Percentiles rank a stretch among this genome's conserved stretches.
Conservation (phyloP, 2,113 vertebrate species). For the Albula goreensis region DNA sequence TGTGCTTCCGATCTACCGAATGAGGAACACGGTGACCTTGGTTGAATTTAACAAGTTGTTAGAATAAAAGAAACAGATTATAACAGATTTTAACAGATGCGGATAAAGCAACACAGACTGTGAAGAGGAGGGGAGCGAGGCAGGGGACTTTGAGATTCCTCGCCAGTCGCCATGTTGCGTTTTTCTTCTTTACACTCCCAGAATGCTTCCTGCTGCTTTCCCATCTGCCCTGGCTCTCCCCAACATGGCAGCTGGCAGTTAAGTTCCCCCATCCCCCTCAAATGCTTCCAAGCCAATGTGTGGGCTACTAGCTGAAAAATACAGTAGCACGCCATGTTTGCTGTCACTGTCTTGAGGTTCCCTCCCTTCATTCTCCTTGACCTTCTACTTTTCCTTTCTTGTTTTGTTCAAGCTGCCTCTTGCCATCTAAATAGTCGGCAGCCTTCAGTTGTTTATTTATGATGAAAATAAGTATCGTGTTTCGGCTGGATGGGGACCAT, state of each 20-base stretch:
- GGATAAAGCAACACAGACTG: constrained; percentile 61
- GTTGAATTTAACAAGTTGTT: neutral
- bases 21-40: neutral
- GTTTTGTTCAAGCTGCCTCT: neutral
- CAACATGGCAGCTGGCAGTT: constrained; percentile 56
- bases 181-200: constrained; percentile 49
- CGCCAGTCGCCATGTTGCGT: constrained; percentile 32
- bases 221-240: constrained; percentile 68
- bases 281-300: neutral
- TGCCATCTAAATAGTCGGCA: neutral
- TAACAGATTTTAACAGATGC: neutral
- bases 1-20: neutral
- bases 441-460: neutral
- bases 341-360: neutral
- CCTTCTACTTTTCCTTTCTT: neutral
- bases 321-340: no score
- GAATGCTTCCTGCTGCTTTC: constrained; percentile 63
- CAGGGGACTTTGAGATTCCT: constrained; percentile 46
- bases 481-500: no score
- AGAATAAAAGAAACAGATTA: neutral
- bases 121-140: constrained; percentile 60
- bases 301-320: no score
- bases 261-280: constrained; percentile 39
- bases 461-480: neutral
- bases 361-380: neutral